Conservation (phyloP, 1,140 invertebrate genomes). For the Megalopta genalis region DNA sequence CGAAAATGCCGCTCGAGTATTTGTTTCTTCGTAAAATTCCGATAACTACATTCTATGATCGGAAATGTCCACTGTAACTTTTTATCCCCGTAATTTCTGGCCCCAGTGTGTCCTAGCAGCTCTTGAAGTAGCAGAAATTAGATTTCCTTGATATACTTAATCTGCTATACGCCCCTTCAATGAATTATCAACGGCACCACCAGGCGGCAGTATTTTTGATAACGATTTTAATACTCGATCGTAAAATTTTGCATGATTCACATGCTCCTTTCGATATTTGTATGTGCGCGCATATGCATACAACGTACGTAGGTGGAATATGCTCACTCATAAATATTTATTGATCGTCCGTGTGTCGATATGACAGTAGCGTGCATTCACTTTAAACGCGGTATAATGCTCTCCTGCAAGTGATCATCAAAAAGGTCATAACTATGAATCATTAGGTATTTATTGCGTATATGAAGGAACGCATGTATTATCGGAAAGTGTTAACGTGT, state of each 20-base stretch:
- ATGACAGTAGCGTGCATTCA: neutral
- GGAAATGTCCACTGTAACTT: too few species aligned
- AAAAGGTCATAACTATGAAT: too few species aligned
- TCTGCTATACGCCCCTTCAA: conserved; percentile 47
- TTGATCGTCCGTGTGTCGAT: neutral
- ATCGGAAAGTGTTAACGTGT: too few species aligned
- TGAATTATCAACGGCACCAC: conserved; percentile 40
- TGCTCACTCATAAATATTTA: conserved; percentile 11
- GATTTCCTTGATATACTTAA: conserved; percentile 19
- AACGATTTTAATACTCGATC: conserved; percentile 13
- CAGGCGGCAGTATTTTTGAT: conserved; percentile 34
- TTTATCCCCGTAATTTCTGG: too few species aligned
- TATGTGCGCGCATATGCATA: neutral
- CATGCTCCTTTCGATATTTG: too few species aligned
- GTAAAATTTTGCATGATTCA: conserved; percentile 32
- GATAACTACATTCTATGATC: too few species aligned
- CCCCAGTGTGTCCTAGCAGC: neutral
- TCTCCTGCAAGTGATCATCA: neutral
- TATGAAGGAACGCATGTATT: too few species aligned
- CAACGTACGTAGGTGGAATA: too few species aligned
- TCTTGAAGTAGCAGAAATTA: neutral
- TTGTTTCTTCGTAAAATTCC: too few species aligned
- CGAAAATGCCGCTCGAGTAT: too few species aligned
- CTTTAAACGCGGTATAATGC: neutral
- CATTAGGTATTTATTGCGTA: too few species aligned